A percentile compares a stretch with the other conserved stretches of the same genome.
Conservation (phyloP, 2,888 invertebrate species). For the Erannis defoliaria region DNA sequence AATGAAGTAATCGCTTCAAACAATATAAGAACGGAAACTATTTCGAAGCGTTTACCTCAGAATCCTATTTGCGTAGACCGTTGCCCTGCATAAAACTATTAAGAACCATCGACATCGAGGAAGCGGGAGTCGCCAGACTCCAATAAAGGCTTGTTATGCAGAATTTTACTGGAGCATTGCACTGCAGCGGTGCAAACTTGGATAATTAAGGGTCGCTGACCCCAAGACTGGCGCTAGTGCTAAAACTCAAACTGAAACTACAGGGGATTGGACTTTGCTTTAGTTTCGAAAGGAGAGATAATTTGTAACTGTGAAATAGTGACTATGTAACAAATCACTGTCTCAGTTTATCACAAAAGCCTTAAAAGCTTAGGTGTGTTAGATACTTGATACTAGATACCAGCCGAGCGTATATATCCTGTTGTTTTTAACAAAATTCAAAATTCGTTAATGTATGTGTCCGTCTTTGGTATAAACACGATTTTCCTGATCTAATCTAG, state of each 20-base stretch:
- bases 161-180: constrained; percentile 85
- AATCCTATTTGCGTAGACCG: constrained; percentile 40
- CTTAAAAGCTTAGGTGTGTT: constrained; percentile 23
- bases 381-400: not conserved
- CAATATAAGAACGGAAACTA: constrained; percentile 35
- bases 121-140: constrained; percentile 64
- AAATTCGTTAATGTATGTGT: constrained; percentile 20
- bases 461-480: constrained; percentile 32
- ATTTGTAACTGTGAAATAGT: constrained; percentile 27
- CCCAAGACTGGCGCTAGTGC: constrained; percentile 71
- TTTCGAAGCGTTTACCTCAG: constrained; percentile 38
- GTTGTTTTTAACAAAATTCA: constrained; percentile 18
- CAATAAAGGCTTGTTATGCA: constrained; percentile 83
- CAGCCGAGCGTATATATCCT: not conserved
- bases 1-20: constrained; percentile 21
- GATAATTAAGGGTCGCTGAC: constrained; percentile 83
- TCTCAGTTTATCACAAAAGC: constrained; percentile 23
- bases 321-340: constrained; percentile 20
- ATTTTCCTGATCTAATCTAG: constrained; percentile 43
- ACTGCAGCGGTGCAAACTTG: constrained; percentile 73
- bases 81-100: constrained; percentile 55
- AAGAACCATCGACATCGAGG: constrained; percentile 58
- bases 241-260: constrained; percentile 64
- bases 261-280: constrained; percentile 21
- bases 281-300: constrained; percentile 25